Evolutionary conservation across 2,888 invertebrate genomes (phyloP), one percentile per base, ranked within the genome.

Genomic region (Dascillus cervinus): DNA sequence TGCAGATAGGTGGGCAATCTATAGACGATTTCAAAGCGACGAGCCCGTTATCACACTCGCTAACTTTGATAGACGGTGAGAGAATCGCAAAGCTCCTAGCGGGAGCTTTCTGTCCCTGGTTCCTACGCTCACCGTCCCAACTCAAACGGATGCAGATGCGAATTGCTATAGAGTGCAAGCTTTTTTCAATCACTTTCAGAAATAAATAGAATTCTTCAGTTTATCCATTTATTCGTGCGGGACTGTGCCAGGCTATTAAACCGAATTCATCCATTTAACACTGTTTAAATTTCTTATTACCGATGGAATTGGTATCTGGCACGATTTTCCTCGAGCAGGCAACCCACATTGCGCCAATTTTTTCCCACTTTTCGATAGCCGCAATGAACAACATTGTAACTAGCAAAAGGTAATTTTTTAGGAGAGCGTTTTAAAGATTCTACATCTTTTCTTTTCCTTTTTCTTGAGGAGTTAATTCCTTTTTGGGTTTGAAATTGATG

Each of bases 11-110:
- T 52, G 54, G 54, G 52, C 51, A 55, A 56, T 56, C 53, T 52
- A 55, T 49, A 55, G 52, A 52, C 55, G 56, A 58, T 56, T 56
- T 56, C 57, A 56, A 58, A 58, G 56, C 52, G 52, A 52, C 51
- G 54, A 52, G 51, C 48, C 53, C 56, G 56, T 58, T 58, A 58
- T 58, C 58, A 52, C 54, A 44, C 52, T 44, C 47, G 43, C 47
- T 44, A 41, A 23, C 39, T 44, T 35, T 34, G 31, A 42, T 34
- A 54, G 53, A 52, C 43, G 48, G 52, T 54, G 50, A 48, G n/a
- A n/a, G n/a, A 13, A 13, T 20, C 13, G 10, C 26, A 29, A 14
- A 11, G 19, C 15, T 32, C 25, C 23, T 22, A 11, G 23, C 13
- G 12, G 10, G 15, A 28, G 19, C 20, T 17, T 24, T 34, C 28